A percentile compares a stretch with the other conserved stretches of the same genome.
phyloP scores from a whole-genome alignment of 2,113 vertebrate species.

The Hiodon tergisus region DNA sequence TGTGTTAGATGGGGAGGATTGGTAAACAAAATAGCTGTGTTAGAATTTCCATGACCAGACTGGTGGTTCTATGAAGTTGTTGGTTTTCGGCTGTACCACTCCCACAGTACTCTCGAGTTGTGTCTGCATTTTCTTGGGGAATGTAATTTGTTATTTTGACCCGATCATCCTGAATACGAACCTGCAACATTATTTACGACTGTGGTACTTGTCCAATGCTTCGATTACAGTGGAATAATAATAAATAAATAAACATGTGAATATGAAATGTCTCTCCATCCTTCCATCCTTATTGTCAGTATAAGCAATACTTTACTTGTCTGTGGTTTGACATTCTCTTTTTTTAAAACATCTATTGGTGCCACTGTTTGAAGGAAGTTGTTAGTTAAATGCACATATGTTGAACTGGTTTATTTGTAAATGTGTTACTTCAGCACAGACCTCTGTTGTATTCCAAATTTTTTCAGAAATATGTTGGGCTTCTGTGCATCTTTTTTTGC shows the following conservation, averaged over 20 bases:
- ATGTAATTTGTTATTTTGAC: slow-evolving; percentile 29
- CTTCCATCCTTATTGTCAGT: neutral
- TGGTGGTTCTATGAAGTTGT: slow-evolving; percentile 18
- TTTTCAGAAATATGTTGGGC: too few relatives aligned
- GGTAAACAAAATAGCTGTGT: slow-evolving; percentile 43
- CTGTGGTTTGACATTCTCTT: neutral
- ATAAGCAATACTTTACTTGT: neutral
- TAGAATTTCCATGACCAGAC: slow-evolving; percentile 42
- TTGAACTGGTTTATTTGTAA: too few relatives aligned
- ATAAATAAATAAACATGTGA: slow-evolving; percentile 16
- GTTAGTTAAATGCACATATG: too few relatives aligned
- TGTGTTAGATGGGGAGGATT: slow-evolving; percentile 37
- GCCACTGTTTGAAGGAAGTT: too few relatives aligned
- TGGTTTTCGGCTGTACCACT: slow-evolving; percentile 15
- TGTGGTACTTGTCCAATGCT: slow-evolving; percentile 41
- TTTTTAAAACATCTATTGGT: too few relatives aligned
- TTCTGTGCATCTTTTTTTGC: too few relatives aligned
- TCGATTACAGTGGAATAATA: slow-evolving; percentile 50
- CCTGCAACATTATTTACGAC: slow-evolving; percentile 37
- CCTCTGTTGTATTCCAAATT: too few relatives aligned
- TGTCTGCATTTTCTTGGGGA: slow-evolving; percentile 26
- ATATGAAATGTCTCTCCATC: neutral
- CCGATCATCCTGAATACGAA: slow-evolving; percentile 23
- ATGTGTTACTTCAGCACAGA: too few relatives aligned
- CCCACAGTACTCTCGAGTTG: slow-evolving; percentile 21